phyloP scores from a whole-genome alignment of 2,113 vertebrate genomes.

The Entelurus aequoreus region DNA sequence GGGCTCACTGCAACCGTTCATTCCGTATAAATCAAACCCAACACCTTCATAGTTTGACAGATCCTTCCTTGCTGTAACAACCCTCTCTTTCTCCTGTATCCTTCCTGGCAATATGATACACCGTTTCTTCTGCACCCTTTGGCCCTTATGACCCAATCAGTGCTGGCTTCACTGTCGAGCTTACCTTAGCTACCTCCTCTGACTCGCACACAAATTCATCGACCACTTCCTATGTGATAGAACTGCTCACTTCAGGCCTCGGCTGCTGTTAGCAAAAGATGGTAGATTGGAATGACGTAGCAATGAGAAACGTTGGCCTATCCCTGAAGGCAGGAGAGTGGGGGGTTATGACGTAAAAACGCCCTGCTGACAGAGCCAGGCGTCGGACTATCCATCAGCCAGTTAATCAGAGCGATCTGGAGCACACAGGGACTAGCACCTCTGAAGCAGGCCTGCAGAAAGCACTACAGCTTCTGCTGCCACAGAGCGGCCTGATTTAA shows the following conservation, averaged over 20 bases:
- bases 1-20: background rate
- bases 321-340: slow-evolving; percentile 3
- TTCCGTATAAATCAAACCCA: background rate
- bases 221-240: slow-evolving; percentile 23
- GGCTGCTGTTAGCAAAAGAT: slow-evolving; percentile 32
- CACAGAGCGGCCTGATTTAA: slow-evolving; percentile 59
- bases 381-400: slow-evolving; percentile 58
- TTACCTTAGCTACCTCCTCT: slow-evolving; percentile 35
- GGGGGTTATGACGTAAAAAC: slow-evolving; percentile 9
- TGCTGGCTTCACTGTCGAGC: slow-evolving; percentile 27
- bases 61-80: background rate
- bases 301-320: slow-evolving; percentile 7
- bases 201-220: slow-evolving; percentile 26
- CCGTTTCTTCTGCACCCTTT: slow-evolving; percentile 14
- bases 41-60: slow-evolving; percentile 8
- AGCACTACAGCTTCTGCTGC: slow-evolving; percentile 41
- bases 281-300: slow-evolving; percentile 7
- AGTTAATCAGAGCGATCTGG: slow-evolving; percentile 65
- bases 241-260: slow-evolving; percentile 19
- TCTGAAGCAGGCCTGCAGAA: slow-evolving; percentile 26
- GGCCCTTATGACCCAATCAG: slow-evolving; percentile 47
- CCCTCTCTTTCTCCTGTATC: slow-evolving; percentile 2
- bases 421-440: slow-evolving; percentile 36
- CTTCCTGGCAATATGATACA: slow-evolving; percentile 10
- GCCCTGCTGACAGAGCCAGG: slow-evolving; percentile 51